Conservation (phyloP, 2,888 invertebrate species). For the Atethmia centrago region DNA sequence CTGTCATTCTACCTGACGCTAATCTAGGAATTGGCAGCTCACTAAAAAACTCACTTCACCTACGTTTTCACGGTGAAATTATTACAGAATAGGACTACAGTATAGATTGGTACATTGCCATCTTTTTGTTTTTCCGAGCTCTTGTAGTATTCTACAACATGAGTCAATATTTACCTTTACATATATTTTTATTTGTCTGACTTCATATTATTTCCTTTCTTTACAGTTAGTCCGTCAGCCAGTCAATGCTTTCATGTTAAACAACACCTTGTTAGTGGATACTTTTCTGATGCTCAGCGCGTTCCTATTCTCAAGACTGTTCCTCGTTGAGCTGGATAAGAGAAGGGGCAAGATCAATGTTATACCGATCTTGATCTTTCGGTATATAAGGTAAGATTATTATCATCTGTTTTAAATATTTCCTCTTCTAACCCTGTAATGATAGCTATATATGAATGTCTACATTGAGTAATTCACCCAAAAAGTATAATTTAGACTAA, state of each 20-base stretch:
- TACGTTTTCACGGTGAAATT: too few species aligned
- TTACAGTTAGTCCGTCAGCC: constrained; percentile 89
- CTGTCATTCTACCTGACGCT: too few species aligned
- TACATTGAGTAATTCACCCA: background rate
- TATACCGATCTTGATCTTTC: constrained; percentile 91
- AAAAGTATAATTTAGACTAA: background rate
- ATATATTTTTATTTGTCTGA: background rate
- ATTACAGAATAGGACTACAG: too few species aligned
- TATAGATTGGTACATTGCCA: too few species aligned
- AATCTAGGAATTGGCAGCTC: too few species aligned
- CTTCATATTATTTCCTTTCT: background rate
- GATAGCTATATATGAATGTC: background rate
- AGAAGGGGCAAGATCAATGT: constrained; percentile 92
- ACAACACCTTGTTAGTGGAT: constrained; percentile 93
- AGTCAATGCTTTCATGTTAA: constrained; percentile 91
- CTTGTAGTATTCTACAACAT: background rate
- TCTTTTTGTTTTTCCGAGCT: background rate
- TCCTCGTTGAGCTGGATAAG: constrained; percentile 92
- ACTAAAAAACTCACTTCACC: too few species aligned
- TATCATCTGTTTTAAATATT: background rate
- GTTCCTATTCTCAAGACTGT: constrained; percentile 92
- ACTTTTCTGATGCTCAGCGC: constrained; percentile 93
- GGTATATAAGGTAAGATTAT: constrained; percentile 91
- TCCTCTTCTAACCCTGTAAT: background rate
- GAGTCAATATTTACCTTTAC: too few species aligned